Evolutionary conservation across 2,113 vertebrate species (phyloP), one percentile per base, ranked within the genome.

Genomic region (Formicarius rufipectus): DNA sequence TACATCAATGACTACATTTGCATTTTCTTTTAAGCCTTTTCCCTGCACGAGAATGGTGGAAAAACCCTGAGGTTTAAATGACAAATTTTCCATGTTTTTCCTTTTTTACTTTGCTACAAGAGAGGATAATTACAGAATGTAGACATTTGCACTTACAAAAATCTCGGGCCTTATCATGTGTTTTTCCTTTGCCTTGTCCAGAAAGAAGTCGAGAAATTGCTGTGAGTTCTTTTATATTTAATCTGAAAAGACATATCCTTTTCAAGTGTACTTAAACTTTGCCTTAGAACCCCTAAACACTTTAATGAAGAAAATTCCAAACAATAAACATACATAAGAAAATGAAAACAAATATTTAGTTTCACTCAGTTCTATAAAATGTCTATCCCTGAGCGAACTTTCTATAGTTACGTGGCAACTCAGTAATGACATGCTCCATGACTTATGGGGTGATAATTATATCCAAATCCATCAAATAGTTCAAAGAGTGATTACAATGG

Each of bases 361-460:
- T 90, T 84, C 45, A 47, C 21, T 74, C 9, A 23, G 7, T 60
- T 94, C 93, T 89, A 56, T 42, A 66, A 92, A 68, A 9, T 22
- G 17, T 25, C 6, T 62, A 62, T 92, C 35, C 53, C 28, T 55
- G 42, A 45, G 24, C 22, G 75, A 92, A 45, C 28, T 74, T 60
- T 53, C 47, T 62, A 22, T 63, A 52, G 31, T 92, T 90, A 62
- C 2, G 3, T 77, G 50, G 66, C 45, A 94, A 72, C 12, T 83
- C 25, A 33, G 18, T 75, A 93, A 89, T 76, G 12, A 79, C 40
- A 79, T 45, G 35, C 5, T 91, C 28, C 8, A 2, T 91, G 76
- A 49, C 56, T 94, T 96, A 92, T 59, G 60, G 88, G 25, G 66
- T 85, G 74, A 59, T 94, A 89, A 95, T 84, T 96, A 71, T 20